Evolutionary conservation across 1,140 invertebrate species (phyloP).

Genomic region (Helicorthomorpha holstii): DNA sequence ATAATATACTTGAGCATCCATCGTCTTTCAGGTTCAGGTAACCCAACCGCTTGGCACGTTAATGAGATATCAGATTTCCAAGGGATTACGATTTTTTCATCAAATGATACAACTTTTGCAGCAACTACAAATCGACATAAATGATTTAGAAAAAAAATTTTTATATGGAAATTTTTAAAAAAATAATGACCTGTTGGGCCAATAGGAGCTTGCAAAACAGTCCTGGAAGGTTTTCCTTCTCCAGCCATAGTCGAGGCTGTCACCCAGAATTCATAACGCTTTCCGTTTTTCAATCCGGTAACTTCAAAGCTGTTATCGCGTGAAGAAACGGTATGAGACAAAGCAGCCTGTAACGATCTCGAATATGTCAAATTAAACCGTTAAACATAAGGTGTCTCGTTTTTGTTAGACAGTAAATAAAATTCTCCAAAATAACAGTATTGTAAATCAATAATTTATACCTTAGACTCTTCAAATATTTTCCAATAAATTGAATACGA

Average conservation of each 20-base stretch:
- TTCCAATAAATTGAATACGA: constrained; percentile 82
- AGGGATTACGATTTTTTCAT: constrained; percentile 71
- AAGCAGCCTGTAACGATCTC: not conserved
- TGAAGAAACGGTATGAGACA: not conserved
- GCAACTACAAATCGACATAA: constrained; percentile 41
- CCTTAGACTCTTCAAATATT: constrained; percentile 1
- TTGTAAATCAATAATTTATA: not conserved
- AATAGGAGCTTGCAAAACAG: not conserved
- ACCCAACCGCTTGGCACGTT: constrained; percentile 75
- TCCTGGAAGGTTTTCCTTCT: constrained; percentile 46
- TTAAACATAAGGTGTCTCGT: not conserved
- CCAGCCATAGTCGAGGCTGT: constrained; percentile 83
- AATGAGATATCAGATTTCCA: constrained; percentile 81
- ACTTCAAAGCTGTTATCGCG: constrained; percentile 44
- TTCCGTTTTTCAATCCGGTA: constrained; percentile 56
- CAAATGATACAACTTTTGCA: constrained; percentile 80
- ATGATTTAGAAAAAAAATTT: not conserved
- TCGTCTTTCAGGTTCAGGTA: constrained; percentile 65
- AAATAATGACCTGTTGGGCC: constrained; percentile 2
- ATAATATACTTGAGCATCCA: constrained; percentile 33
- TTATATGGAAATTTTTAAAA: not conserved
- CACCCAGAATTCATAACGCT: constrained; percentile 84
- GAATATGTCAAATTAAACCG: not conserved
- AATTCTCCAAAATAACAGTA: not conserved
- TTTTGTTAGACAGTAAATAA: not conserved